These are phyloP conservation scores for Brachionus koreanus DNA, from an alignment of 1,140 invertebrate genomes.

Conservation along the genomic window DNA sequence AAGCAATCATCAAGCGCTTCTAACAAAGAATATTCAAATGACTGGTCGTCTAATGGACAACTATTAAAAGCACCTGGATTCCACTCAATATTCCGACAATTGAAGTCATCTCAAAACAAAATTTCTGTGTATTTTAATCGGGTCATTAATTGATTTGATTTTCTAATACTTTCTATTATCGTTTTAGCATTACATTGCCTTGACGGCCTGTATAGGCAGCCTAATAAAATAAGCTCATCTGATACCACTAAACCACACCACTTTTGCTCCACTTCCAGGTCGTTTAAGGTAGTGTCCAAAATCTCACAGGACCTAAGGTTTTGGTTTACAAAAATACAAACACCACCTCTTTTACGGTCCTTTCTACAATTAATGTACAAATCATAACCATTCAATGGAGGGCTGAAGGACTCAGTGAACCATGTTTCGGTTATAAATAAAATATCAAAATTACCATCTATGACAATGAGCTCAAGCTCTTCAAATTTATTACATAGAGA, in stretches of 20 bases:
- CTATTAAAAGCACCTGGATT: too few relatives aligned
- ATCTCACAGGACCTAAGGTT: not conserved
- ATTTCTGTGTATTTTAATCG: not conserved
- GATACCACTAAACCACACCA: not conserved
- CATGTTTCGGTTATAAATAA: not conserved
- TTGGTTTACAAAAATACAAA: constrained; percentile 7
- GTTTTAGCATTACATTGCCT: too few relatives aligned
- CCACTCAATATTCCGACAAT: too few relatives aligned
- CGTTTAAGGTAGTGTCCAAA: not conserved
- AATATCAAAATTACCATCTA: not conserved
- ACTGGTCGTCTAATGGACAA: too few relatives aligned
- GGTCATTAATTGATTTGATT: too few relatives aligned
- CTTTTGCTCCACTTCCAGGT: not conserved
- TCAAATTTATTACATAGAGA: not conserved
- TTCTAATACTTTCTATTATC: too few relatives aligned
- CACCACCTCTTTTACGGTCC: not conserved
- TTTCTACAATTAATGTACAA: not conserved
- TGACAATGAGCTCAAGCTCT: not conserved
- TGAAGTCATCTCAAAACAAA: too few relatives aligned
- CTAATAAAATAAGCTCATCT: not conserved
- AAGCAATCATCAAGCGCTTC: too few relatives aligned
- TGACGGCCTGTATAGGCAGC: not conserved
- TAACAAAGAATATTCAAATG: too few relatives aligned
- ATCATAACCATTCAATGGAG: not conserved
- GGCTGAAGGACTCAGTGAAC: not conserved